phyloP scores from a whole-genome alignment of 2,113 vertebrate genomes.

The Ciconia boyciana region DNA sequence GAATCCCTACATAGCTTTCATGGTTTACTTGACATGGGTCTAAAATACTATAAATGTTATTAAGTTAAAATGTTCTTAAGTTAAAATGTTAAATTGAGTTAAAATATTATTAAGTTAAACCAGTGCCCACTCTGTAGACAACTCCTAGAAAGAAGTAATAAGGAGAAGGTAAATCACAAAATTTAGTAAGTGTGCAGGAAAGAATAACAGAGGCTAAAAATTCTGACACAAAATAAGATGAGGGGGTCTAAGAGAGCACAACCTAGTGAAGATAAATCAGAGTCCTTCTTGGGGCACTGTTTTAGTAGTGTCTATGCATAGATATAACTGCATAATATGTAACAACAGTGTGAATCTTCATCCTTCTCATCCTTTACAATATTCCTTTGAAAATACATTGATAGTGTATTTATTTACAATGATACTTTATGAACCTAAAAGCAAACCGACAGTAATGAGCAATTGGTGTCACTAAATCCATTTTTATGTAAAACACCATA shows the following conservation, averaged over 20 bases:
- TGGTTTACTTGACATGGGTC: background rate
- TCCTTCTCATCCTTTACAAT: slow-evolving; percentile 29
- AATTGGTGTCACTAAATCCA: slow-evolving; percentile 66
- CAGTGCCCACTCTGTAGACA: background rate
- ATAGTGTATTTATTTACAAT: slow-evolving; percentile 70
- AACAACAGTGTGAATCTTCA: slow-evolving; percentile 55
- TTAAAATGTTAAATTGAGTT: background rate
- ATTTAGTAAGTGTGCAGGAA: background rate
- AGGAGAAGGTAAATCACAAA: background rate
- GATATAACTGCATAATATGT: slow-evolving; percentile 1
- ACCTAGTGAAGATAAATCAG: background rate
- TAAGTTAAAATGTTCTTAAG: background rate
- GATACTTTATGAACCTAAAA: slow-evolving; percentile 69
- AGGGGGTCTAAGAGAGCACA: background rate
- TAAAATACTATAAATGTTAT: background rate
- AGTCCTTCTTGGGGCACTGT: background rate
- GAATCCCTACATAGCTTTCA: background rate
- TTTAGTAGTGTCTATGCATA: background rate
- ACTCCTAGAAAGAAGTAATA: background rate
- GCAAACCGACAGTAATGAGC: slow-evolving; percentile 67
- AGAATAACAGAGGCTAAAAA: background rate
- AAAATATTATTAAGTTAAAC: background rate
- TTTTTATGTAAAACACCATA: slow-evolving; percentile 72
- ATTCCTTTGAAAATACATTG: slow-evolving; percentile 60
- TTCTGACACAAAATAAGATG: background rate